Percentiles rank a stretch among this genome's conserved stretches.
phyloP scores from a whole-genome alignment of 2,888 invertebrate genomes.

The Polyommatus iphigenia region DNA sequence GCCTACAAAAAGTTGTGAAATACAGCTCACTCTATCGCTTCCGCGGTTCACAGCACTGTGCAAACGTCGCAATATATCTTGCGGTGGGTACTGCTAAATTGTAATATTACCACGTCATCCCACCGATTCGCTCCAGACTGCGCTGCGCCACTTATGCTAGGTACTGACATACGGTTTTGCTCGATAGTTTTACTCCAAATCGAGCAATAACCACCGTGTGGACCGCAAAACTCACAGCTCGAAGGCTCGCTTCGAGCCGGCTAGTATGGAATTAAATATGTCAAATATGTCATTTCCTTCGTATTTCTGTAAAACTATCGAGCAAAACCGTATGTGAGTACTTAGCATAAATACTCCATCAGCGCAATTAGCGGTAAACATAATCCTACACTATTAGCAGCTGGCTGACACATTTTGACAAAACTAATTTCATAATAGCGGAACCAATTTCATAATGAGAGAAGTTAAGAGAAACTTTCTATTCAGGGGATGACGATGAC shows the following conservation, averaged over 20 bases:
- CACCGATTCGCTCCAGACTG: background rate
- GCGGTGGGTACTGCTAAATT: background rate
- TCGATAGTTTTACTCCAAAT: no score
- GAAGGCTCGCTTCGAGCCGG: no score
- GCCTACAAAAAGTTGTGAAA: no score
- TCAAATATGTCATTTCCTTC: no score
- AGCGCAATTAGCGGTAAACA: background rate
- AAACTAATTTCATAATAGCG: background rate
- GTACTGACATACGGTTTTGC: no score
- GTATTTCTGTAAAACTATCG: no score
- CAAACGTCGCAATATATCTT: background rate
- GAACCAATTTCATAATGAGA: background rate
- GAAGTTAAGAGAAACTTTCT: background rate
- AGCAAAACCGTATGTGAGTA: no score
- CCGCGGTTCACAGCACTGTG: background rate
- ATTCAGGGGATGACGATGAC: no score
- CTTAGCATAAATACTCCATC: background rate
- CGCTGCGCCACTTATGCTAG: background rate
- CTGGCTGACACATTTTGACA: background rate
- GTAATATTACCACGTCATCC: background rate
- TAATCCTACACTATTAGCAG: background rate
- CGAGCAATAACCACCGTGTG: no score
- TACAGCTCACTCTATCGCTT: no score
- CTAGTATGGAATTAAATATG: no score
- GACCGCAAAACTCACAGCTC: no score